Base-by-base conservation (phyloP, 2,888 invertebrate genomes). In the Euzophera pinguis region DNA sequence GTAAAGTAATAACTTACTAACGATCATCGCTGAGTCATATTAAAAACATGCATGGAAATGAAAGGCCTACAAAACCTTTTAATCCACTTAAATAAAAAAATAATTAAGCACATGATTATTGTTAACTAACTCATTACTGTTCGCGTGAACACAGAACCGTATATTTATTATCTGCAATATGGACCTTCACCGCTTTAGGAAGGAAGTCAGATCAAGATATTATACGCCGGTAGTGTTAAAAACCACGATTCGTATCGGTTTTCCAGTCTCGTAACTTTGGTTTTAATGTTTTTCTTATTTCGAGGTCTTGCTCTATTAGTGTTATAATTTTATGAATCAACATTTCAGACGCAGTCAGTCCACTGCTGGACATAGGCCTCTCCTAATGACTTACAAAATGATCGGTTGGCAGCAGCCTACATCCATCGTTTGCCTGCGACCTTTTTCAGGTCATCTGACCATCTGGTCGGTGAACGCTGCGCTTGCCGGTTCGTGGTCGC, bases 131-230 rank as follows among this genome's bases (percentile, higher is more conserved):
- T 50, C 34, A 41, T 50, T 43, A 34, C 35, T 12, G 22, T 9
- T 51, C 35, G 42, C 42, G 43, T 43, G 43, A 32, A 50, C 29
- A 51, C 34, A 41, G 22, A 29, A 45, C 32, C 32, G 45, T 14
- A 32, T 45, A 43, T 45, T 47, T 55, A 14, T 39, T 52, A 52
- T 54, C 54, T 47, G 50, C 39, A 51, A 35, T 10, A 14, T 16
- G 50, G 52, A 39, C 55, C 55, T 55, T 55, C 52, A 49, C 47
- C 43, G 47, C 42, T 43, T 52, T 47, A 52, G 55, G 52, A 52
- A 55, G 55, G 55, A 55, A 55, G 52, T 41, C 39, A 13, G 54
- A 52, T 55, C 50, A 47, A 38, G 55, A 55, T 55, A 45, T 17
- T 17, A 34, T 12, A 12, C 37, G 16, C 9, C 48, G 48, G 48